Conservation (phyloP, 2,113 vertebrate species). For the Neopipo cinnamomea region DNA sequence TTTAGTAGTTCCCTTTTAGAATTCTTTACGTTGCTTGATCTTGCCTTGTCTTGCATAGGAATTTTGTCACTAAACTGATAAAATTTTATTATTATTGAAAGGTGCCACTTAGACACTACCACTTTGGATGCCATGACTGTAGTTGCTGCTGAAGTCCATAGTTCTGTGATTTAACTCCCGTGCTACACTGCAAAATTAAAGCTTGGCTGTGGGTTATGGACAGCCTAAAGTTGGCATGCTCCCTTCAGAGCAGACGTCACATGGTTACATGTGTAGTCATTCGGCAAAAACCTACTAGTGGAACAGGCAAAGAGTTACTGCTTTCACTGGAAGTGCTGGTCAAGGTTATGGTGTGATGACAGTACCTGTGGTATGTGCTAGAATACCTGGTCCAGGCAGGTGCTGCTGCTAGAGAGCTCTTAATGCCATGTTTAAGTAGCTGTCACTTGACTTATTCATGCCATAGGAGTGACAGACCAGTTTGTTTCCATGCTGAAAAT, state of each 20-base stretch:
- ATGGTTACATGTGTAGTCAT: not conserved
- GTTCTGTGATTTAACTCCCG: not conserved
- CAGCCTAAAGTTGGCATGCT: not conserved
- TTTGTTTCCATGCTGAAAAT: not conserved
- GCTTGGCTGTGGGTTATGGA: not conserved
- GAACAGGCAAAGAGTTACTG: not conserved
- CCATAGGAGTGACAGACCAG: not conserved
- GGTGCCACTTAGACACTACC: not conserved
- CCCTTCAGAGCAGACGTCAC: not conserved
- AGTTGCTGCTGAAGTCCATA: not conserved
- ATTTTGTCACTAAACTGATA: not conserved
- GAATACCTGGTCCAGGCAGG: not conserved
- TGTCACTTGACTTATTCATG: not conserved
- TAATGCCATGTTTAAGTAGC: not conserved
- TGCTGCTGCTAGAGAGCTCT: not conserved
- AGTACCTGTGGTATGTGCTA: not conserved
- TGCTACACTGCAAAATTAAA: not conserved
- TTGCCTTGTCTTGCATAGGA: not conserved
- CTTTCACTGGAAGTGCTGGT: not conserved
- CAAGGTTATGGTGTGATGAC: not conserved
- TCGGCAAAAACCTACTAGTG: not conserved
- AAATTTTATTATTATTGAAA: not conserved
- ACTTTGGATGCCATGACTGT: not conserved
- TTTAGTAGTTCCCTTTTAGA: not conserved
- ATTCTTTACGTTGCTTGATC: not conserved